Conservation (phyloP, 2,797 vertebrate genomes). For the Euphonia xanthogaster region DNA sequence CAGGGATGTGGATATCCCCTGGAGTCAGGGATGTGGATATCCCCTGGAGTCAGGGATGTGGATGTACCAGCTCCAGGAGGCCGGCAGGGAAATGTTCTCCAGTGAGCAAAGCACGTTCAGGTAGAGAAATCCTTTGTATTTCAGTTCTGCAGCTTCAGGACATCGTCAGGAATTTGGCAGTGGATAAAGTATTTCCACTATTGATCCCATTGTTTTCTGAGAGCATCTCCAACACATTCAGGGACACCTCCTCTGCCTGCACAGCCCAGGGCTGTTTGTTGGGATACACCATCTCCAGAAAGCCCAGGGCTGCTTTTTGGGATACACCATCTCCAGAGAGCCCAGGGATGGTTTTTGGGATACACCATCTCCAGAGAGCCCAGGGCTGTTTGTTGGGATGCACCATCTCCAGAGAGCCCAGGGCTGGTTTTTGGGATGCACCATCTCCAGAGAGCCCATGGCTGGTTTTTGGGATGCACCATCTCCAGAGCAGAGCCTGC, state of each 20-base stretch:
- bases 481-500: not conserved
- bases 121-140: not conserved
- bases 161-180: not conserved
- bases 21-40: not conserved
- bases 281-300: not conserved
- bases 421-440: fast-evolving
- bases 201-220: not conserved
- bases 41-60: not conserved
- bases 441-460: fast-evolving
- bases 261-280: not conserved
- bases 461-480: not conserved
- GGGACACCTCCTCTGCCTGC: not conserved
- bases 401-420: not conserved
- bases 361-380: not conserved
- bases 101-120: no score
- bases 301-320: fast-evolving
- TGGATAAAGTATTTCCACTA: not conserved
- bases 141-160: not conserved
- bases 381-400: not conserved
- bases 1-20: not conserved
- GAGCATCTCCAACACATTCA: not conserved
- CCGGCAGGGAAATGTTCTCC: not conserved
- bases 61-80: not conserved
- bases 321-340: not conserved
- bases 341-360: fast-evolving